Base-by-base conservation (phyloP, 2,113 vertebrate genomes). In the Verasper variegatus region DNA sequence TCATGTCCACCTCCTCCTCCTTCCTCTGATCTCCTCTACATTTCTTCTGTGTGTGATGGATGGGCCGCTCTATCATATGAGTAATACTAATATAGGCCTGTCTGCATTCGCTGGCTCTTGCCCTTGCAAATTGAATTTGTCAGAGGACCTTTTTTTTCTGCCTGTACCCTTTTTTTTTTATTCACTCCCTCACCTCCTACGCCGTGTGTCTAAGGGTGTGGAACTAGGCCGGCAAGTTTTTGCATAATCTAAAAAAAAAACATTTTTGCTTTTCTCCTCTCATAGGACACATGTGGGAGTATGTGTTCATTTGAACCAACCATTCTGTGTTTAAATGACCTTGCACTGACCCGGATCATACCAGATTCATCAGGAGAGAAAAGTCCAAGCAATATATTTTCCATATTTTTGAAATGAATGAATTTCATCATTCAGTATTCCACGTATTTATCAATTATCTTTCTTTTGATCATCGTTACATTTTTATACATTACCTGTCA, bases 81-180 rank as follows among this genome's bases (percentile, higher is more conserved):
- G 84, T 89, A 87, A 90, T 90, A 88, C 90, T 89, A 88, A 90
- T 91, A 82, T 69, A 78, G 80, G 84, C 81, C 88, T 83, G 80
- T 87, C 88, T 86, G 69, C 80, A 71, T 87, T 79, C 75, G 52
- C 83, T 51, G 76, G 80, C 84, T 90, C 71, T 18, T 76, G 76
- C 81, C 80, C 63, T 70, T 57, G 72, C 80, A 89, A 91, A 92
- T 89, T 88, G 86, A 89, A 92, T 85, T 87, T 90, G 89, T 89
- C 87, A 87, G 83, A 45, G 62, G 47, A 52, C 63, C 13, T 75
- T 61, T 73, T 78, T 61, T 65, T 42, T 58, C 61, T 60, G 37
- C 56, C 60, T 35, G 56, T 3, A 13, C 61, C 6, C 37, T 76
- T 81, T 81, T 65, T 69, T 56, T 60, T 73, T 45, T 74, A 74